Base-by-base conservation (phyloP, 2,113 vertebrate species). In the Miniopterus natalensis region DNA sequence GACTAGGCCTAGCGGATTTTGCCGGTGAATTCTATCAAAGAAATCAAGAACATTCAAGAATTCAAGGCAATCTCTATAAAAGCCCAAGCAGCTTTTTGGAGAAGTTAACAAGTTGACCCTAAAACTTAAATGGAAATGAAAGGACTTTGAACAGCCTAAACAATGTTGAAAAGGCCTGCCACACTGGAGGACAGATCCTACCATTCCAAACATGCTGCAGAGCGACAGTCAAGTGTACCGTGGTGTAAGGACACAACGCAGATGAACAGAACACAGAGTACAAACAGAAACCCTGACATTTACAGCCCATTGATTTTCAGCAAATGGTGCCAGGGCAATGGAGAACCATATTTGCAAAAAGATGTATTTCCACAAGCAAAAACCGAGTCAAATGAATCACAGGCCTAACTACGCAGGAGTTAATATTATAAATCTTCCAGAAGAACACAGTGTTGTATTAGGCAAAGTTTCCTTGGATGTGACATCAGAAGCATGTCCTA, bases 151-250 rank as follows among this genome's bases (percentile, higher is more conserved):
- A 53, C 17, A 70, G 42, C 9, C 63, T 84, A 31, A 40, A 21
- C 29, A 4, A 61, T 23, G 5, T 2, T 29, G 21, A 88, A 23
- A 36, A 53, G 29, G 63, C 23, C 51, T 27, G 59, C 27, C 1
- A 36, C 49, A 18, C 51, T 61, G 81, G n/a, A 57, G 12, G 11
- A 20, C 40, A 68, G 17, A 21, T 3, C 12, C 29, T 49, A 8
- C 12, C 3, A 0, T 11, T 59, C 18, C 27, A 68, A 42, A 29
- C 45, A 63, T 12, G 7, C 6, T 27, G 51, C 17, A 45, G 4
- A 36, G 70, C 12, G 23, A 1, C 0, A 8, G 36, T 45, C 42
- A 29, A 14, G 14, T 27, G 14, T 0, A 2, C 23, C 0, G 4
- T 0, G 36, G 40, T 18, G 5, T 29, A 61, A 36, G 61, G 42